Base-by-base conservation (phyloP, 2,888 invertebrate species). In the Lasius fuliginosus region DNA sequence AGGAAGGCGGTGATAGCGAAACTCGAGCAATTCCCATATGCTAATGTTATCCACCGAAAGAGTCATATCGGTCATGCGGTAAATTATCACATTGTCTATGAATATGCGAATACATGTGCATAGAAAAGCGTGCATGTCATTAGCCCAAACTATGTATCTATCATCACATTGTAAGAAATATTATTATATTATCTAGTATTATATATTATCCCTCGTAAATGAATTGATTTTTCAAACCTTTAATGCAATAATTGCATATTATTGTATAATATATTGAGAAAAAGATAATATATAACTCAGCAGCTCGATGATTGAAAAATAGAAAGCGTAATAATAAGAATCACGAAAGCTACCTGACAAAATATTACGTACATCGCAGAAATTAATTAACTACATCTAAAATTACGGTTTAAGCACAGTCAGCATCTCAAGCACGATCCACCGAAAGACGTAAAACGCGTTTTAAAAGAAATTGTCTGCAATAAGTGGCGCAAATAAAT, bases 1-100 rank as follows among this genome's bases (percentile, higher is more conserved):
- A 53, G 69, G 56, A 67, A 53, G 76, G 86, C 18, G 85, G 77
- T 85, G 83, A 87, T 90, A 87, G 84, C 85, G 84, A 89, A 89
- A 89, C 85, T 89, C 85, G 69, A 81, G 74, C 86, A 90, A 92
- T 92, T 92, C 90, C 88, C 90, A 89, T 91, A 92, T 92, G 92
- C 90, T 91, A 91, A 92, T 91, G 87, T 46, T 86, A 92, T 87
- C 77, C 88, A 85, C 73, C 87, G 87, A 91, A 92, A 90, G 91
- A 90, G 86, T 89, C 87, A 84, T 88, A 88, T 87, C 87, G 88
- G 85, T 89, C 89, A 89, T 86, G 84, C 87, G 87, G 88, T 88
- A 92, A 91, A 92, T 92, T 92, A 89, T 87, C 82, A 87, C 75
- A 86, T 89, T 88, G 87, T 86, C 85, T 89, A 90, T 56, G 71